A percentile compares a stretch with the other conserved stretches of the same genome.
These are phyloP conservation scores for Platichthys flesus DNA, from an alignment of 2,113 vertebrate species.

Conservation along the genomic window DNA sequence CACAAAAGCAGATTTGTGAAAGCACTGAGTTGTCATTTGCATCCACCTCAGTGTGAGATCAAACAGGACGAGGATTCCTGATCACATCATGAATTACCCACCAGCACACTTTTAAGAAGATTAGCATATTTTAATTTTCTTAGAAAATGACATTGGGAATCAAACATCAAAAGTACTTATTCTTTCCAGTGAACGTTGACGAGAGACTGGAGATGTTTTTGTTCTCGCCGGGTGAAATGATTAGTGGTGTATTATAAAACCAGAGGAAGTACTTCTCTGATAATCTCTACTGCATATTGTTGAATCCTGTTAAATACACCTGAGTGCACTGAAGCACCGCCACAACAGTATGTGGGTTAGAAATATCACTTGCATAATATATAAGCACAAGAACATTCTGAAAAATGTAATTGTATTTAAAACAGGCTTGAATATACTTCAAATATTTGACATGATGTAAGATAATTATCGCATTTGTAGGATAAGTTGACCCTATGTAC, in stretches of 20 bases:
- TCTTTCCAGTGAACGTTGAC: background rate
- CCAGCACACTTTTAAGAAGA: conserved; percentile 20
- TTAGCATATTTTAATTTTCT: background rate
- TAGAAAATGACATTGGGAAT: too few relatives aligned
- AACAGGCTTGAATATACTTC: too few relatives aligned
- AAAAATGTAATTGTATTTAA: too few relatives aligned
- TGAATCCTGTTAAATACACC: conserved; percentile 14
- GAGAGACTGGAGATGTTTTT: background rate
- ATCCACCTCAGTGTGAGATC: conserved; percentile 39
- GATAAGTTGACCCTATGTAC: too few relatives aligned
- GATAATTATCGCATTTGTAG: too few relatives aligned
- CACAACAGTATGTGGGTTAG: too few relatives aligned
- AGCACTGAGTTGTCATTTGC: conserved; percentile 9
- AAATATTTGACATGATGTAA: background rate
- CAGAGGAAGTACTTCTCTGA: background rate
- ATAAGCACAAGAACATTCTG: too few relatives aligned
- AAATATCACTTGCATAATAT: too few relatives aligned
- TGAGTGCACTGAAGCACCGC: background rate
- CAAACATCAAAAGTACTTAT: background rate
- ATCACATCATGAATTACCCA: background rate
- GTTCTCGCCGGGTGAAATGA: background rate
- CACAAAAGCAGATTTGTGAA: conserved; percentile 10
- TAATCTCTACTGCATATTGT: background rate
- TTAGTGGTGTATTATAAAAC: conserved; percentile 15
- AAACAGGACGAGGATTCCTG: conserved; percentile 36